These are phyloP conservation scores for Polyommatus icarus DNA, from an alignment of 2,888 invertebrate species.

Conservation along the genomic window DNA sequence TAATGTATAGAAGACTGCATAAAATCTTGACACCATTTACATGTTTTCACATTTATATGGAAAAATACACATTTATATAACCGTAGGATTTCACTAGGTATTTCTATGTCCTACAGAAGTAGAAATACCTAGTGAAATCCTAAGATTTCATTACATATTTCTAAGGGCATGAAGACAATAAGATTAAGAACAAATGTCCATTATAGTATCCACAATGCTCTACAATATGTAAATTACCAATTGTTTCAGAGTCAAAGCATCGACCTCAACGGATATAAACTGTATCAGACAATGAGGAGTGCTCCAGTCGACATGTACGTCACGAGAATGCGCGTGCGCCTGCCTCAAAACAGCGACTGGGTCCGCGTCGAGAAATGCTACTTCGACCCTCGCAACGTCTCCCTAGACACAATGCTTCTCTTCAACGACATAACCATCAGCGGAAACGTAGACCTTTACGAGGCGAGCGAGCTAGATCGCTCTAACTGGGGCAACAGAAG, in stretches of 20 bases:
- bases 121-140: too few relatives aligned
- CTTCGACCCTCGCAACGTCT: conserved; percentile 87
- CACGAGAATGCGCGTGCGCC: conserved; percentile 84
- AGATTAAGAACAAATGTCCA: background rate
- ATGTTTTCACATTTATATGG: too few relatives aligned
- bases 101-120: too few relatives aligned
- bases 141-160: background rate
- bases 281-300: conserved; percentile 82
- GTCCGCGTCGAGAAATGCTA: conserved; percentile 88
- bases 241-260: conserved; percentile 72
- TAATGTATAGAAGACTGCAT: too few relatives aligned
- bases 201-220: background rate
- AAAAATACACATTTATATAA: too few relatives aligned
- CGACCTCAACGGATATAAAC: conserved; percentile 82
- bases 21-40: too few relatives aligned
- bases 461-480: conserved; percentile 66
- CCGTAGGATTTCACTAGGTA: too few relatives aligned
- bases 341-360: conserved; percentile 84
- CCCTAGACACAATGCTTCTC: conserved; percentile 86
- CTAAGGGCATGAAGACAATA: background rate
- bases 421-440: conserved; percentile 91
- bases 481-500: conserved; percentile 56
- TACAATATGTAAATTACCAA: conserved; percentile 1
- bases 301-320: conserved; percentile 86
- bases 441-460: conserved; percentile 84